Evolutionary conservation across 2,797 vertebrate species (phyloP).

Genomic region (Selene dorsalis): DNA sequence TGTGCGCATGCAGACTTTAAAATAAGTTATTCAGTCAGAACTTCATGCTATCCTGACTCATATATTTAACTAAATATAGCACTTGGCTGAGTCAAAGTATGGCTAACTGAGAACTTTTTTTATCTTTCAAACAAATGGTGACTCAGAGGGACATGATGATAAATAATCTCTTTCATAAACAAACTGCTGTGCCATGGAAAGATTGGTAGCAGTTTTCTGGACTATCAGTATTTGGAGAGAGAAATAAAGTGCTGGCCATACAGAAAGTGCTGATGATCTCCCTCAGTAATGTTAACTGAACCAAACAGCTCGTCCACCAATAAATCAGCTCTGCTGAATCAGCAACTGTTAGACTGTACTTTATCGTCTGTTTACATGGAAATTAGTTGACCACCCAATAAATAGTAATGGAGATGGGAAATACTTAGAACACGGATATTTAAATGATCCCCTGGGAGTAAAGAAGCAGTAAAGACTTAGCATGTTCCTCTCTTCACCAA

Average conservation of each 20-base stretch:
- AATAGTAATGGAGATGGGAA: conserved; percentile 23
- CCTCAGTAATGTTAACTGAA: conserved; percentile 34
- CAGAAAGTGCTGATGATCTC: conserved; percentile 44
- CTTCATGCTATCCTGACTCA: background rate
- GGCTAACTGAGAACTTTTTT: background rate
- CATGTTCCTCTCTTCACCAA: background rate
- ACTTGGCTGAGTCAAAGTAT: background rate
- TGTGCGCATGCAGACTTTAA: background rate
- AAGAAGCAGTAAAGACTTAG: background rate
- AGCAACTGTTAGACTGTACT: conserved; percentile 18
- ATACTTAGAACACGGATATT: conserved; percentile 35
- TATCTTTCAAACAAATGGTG: background rate
- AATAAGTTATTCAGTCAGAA: background rate
- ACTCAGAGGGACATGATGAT: background rate
- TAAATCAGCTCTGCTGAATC: conserved; percentile 51
- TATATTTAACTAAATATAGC: background rate
- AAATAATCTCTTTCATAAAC: conserved; percentile 9
- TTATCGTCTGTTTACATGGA: conserved; percentile 39
- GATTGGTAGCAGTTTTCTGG: conserved; percentile 19
- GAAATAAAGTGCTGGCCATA: conserved; percentile 34
- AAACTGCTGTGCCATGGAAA: conserved; percentile 33
- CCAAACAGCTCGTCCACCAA: conserved; percentile 39
- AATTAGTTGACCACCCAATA: conserved; percentile 28
- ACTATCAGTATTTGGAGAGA: conserved; percentile 18
- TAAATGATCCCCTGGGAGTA: conserved; percentile 21